Conservation (phyloP, 2,888 invertebrate species). For the Meiosimyza decipiens region DNA sequence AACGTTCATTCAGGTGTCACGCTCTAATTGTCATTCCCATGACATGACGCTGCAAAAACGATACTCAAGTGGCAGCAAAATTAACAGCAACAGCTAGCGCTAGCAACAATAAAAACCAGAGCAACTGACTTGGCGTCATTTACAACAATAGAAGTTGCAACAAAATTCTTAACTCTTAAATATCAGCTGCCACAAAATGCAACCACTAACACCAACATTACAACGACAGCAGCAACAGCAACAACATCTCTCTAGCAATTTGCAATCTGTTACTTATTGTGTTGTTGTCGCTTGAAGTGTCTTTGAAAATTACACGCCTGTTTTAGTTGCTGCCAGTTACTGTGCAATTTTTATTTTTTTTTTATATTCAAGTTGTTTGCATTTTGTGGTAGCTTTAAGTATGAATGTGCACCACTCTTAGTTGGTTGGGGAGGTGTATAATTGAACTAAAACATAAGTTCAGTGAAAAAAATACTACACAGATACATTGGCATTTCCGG, state of each 20-base stretch:
- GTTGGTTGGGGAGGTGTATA: background rate
- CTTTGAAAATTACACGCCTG: too few species aligned
- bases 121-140: background rate
- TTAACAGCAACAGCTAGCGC: background rate
- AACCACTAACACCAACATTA: conserved; percentile 11
- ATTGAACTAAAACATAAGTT: too few species aligned
- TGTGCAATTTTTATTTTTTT: background rate
- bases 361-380: background rate
- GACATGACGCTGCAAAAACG: conserved; percentile 42
- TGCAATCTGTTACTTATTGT: too few species aligned
- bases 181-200: background rate
- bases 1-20: conserved; percentile 46
- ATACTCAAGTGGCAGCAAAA: conserved; percentile 12
- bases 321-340: too few species aligned
- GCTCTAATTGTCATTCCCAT: conserved; percentile 52
- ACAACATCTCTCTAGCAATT: background rate
- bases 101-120: conserved; percentile 4
- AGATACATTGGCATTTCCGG: too few species aligned
- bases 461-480: too few species aligned
- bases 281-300: too few species aligned
- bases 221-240: conserved; percentile 27
- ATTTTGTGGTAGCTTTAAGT: background rate
- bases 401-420: background rate
- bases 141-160: too few species aligned
- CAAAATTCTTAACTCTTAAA: conserved; percentile 14